phyloP scores from a whole-genome alignment of 1,140 invertebrate genomes.

The Tribolium castaneum region DNA sequence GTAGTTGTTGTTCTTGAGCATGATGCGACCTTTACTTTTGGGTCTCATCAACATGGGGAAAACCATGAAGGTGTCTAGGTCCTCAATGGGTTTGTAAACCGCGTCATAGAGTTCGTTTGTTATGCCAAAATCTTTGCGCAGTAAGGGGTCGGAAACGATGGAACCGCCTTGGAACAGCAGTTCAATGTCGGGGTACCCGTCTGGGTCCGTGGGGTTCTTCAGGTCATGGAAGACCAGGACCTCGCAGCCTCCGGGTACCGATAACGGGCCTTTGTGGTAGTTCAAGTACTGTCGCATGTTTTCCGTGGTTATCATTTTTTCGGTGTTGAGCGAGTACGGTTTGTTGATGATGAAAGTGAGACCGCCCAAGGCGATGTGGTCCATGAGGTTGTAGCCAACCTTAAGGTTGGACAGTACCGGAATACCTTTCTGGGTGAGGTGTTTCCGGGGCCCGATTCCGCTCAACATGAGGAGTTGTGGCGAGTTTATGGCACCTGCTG shows the following conservation, averaged over 20 bases:
- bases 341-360: slow-evolving; percentile 74
- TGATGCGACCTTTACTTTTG: slow-evolving; percentile 76
- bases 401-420: slow-evolving; percentile 75
- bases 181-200: slow-evolving; percentile 81
- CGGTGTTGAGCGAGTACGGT: slow-evolving; percentile 59
- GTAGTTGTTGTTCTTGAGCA: slow-evolving; percentile 75
- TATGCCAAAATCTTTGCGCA: slow-evolving; percentile 62
- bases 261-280: slow-evolving; percentile 75
- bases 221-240: slow-evolving; percentile 78
- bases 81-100: slow-evolving; percentile 61
- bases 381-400: slow-evolving; percentile 84
- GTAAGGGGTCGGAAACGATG: slow-evolving; percentile 62
- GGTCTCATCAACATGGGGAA: slow-evolving; percentile 77
- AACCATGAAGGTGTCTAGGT: slow-evolving; percentile 59
- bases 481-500: slow-evolving; percentile 79
- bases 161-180: slow-evolving; percentile 73
- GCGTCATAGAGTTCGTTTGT: slow-evolving; percentile 62
- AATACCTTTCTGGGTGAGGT: slow-evolving; percentile 73
- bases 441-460: slow-evolving; percentile 79
- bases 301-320: slow-evolving; percentile 51
- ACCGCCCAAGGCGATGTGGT: slow-evolving; percentile 79
- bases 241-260: slow-evolving; percentile 84
- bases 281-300: slow-evolving; percentile 66
- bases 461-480: slow-evolving; percentile 85
- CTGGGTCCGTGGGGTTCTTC: slow-evolving; percentile 66